Percentiles rank a stretch among this genome's conserved stretches.
Conservation (phyloP, 2,888 invertebrate species). For the Macrophya alboannulata region DNA sequence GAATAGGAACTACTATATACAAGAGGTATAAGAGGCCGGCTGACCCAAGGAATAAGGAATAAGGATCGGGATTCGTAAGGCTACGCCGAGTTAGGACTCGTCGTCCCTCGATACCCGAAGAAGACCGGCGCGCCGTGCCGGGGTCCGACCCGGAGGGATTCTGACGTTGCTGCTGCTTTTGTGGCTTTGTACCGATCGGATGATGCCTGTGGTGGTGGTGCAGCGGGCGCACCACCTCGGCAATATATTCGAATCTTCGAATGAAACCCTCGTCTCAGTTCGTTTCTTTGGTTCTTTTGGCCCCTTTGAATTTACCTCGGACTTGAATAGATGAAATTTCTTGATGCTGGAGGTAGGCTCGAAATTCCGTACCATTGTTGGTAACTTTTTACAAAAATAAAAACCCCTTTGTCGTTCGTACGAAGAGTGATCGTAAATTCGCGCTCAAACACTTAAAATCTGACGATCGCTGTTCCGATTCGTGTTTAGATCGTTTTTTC, state of each 20-base stretch:
- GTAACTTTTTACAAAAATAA: conserved; percentile 45
- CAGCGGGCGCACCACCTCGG: conserved; percentile 23
- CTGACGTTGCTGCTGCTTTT: conserved; percentile 34
- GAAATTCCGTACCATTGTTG: conserved; percentile 53
- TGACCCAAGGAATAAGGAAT: conserved; percentile 56
- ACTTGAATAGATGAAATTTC: conserved; percentile 53
- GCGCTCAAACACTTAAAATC: conserved; percentile 44
- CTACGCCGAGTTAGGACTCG: conserved; percentile 72
- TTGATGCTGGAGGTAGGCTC: conserved; percentile 38
- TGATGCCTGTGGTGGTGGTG: conserved; percentile 46
- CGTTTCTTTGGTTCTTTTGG: conserved; percentile 49
- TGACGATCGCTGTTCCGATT: conserved; percentile 53
- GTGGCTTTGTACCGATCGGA: conserved; percentile 52
- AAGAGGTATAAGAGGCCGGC: conserved; percentile 58
- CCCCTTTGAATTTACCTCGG: conserved; percentile 44
- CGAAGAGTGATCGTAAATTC: conserved; percentile 53
- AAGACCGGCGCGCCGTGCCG: conserved; percentile 16
- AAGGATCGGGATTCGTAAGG: conserved; percentile 55
- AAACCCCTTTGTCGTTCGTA: conserved; percentile 46
- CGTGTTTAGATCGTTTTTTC: conserved; percentile 39
- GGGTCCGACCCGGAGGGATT: conserved; percentile 35
- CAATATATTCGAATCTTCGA: conserved; percentile 42
- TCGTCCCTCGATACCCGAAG: conserved; percentile 39
- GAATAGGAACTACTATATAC: conserved; percentile 63
- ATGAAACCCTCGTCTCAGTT: conserved; percentile 53